These are phyloP conservation scores for Austrofundulus limnaeus DNA, from an alignment of 2,113 vertebrate genomes.

Conservation along the genomic window DNA sequence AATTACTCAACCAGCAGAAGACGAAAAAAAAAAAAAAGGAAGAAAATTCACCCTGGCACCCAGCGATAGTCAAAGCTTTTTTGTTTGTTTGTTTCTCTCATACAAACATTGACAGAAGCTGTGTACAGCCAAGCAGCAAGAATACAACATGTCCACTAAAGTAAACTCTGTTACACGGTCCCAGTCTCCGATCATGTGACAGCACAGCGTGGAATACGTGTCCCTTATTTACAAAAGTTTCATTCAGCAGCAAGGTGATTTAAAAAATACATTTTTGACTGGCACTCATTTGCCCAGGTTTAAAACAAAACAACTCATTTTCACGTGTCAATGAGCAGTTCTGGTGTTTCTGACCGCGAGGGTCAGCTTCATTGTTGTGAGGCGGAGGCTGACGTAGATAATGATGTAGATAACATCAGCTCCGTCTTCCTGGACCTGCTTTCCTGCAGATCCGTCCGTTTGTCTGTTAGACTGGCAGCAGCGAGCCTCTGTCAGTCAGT, in stretches of 20 bases:
- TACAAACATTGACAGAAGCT: constrained; percentile 68
- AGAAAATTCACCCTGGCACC: constrained; percentile 37
- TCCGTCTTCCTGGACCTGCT: constrained; percentile 33
- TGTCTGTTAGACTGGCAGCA: constrained; percentile 53
- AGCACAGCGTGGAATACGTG: not conserved
- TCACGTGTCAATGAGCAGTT: constrained; percentile 21
- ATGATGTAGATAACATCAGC: constrained; percentile 43
- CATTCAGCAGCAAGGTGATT: constrained; percentile 44
- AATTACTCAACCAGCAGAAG: constrained; percentile 54
- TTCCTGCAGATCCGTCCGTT: constrained; percentile 30
- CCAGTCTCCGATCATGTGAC: not conserved
- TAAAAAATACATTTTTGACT: constrained; percentile 45
- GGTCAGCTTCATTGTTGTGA: constrained; percentile 54
- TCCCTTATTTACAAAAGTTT: constrained; percentile 49
- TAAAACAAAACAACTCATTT: constrained; percentile 15
- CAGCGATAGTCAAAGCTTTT: constrained; percentile 53
- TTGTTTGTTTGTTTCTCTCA: constrained; percentile 39
- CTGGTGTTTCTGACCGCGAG: constrained; percentile 42
- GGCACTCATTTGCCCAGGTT: not conserved
- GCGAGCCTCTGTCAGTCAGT: constrained; percentile 25
- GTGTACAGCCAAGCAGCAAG: constrained; percentile 67
- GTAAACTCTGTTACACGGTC: constrained; percentile 32
- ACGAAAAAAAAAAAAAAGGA: constrained; percentile 33
- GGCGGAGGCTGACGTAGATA: constrained; percentile 11
- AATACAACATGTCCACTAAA: constrained; percentile 47